Conservation (phyloP, 2,797 vertebrate species). For the Neosilurus mollespiculum region DNA sequence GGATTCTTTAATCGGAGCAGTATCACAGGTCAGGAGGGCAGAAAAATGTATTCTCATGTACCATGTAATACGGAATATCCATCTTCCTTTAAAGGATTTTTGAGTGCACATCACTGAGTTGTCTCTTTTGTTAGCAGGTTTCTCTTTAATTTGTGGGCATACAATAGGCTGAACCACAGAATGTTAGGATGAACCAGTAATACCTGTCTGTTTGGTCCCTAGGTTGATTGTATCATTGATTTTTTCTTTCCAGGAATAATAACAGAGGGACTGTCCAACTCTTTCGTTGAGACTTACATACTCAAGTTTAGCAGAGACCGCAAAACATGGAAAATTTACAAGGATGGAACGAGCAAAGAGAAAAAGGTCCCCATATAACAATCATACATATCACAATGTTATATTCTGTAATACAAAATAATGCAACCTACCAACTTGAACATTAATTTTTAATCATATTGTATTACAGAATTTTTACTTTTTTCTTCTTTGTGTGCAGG, state of each 20-base stretch:
- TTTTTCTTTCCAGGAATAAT: slow-evolving; percentile 71
- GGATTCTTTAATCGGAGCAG: slow-evolving; percentile 76
- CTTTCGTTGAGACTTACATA: slow-evolving; percentile 73
- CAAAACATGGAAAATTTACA: slow-evolving; percentile 81
- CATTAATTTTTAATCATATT: neutral
- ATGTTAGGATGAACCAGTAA: neutral
- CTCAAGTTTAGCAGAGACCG: slow-evolving; percentile 79
- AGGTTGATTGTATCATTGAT: neutral
- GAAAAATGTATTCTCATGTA: neutral
- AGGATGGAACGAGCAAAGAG: slow-evolving; percentile 70
- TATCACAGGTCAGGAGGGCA: slow-evolving; percentile 75
- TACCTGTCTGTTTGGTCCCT: slow-evolving; percentile 2
- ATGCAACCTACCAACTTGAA: neutral
- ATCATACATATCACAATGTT: neutral
- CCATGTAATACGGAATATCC: neutral
- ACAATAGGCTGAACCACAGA: neutral
- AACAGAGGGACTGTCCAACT: slow-evolving; percentile 73
- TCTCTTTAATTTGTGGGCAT: neutral
- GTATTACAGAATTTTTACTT: neutral
- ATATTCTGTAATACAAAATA: neutral
- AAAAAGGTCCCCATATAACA: slow-evolving; percentile 68
- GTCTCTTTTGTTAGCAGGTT: neutral
- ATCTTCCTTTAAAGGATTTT: neutral
- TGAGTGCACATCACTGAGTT: neutral
- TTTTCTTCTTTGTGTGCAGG: slow-evolving; percentile 60